Evolutionary conservation across 1,140 invertebrate species (phyloP).

Genomic region (Sycobia sp.): DNA sequence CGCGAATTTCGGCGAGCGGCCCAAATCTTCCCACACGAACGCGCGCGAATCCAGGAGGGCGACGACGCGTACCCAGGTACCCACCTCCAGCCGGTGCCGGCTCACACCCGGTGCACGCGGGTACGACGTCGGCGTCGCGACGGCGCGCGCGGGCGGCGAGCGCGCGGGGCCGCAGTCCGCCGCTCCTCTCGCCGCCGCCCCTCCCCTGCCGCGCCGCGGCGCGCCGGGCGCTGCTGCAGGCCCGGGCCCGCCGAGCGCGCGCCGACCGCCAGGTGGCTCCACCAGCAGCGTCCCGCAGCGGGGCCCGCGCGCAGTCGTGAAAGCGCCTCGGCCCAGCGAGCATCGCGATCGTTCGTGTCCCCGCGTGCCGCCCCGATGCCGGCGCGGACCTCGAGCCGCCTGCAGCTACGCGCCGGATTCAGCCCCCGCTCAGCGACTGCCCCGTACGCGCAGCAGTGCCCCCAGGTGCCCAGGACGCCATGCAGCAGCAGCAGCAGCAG

Average conservation of each 20-base stretch:
- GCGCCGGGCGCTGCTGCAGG: no score
- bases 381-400: constrained; percentile 9
- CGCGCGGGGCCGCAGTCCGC: constrained; percentile 13
- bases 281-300: constrained; percentile 57
- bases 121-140: constrained; percentile 32
- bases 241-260: constrained; percentile 37
- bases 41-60: background rate
- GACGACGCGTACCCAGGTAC: background rate
- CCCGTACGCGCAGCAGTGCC: background rate
- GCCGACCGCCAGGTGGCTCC: constrained; percentile 59
- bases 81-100: no score
- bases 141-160: background rate
- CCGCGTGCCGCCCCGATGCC: constrained; percentile 30
- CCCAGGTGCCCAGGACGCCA: background rate
- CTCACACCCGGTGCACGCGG: background rate
- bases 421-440: background rate
- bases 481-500: constrained; percentile 9
- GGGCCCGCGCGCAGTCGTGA: constrained; percentile 56
- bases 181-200: no score
- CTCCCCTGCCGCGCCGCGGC: constrained; percentile 15
- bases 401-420: constrained; percentile 13
- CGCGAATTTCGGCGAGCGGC: background rate
- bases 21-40: no score
- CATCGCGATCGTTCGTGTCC: constrained; percentile 43
- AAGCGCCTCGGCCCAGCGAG: constrained; percentile 55